A percentile compares a stretch with the other conserved stretches of the same genome.
Evolutionary conservation across 2,113 vertebrate species (phyloP).

Genomic region (Catharus bicknelli): DNA sequence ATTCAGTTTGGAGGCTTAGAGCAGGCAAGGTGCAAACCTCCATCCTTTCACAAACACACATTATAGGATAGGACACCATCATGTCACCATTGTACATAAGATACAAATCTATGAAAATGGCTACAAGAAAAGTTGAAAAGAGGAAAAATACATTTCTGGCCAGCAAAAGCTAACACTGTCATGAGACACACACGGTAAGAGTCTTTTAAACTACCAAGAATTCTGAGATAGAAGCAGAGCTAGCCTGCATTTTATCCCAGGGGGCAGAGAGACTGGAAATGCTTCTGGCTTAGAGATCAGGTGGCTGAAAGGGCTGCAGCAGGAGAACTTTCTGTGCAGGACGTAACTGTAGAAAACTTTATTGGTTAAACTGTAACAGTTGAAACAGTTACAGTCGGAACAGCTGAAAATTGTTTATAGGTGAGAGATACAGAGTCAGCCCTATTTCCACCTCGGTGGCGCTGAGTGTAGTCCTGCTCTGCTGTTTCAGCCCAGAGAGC

Average conservation of each 20-base stretch:
- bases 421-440: neutral
- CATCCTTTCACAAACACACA: neutral
- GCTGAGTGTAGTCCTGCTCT: accelerated
- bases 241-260: neutral
- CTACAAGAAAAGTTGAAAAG: neutral
- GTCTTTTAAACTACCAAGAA: neutral
- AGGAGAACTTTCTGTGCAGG: neutral
- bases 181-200: accelerated
- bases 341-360: neutral
- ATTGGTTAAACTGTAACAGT: neutral
- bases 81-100: accelerated
- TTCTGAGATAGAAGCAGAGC: neutral
- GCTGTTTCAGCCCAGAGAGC: neutral
- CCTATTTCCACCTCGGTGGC: neutral
- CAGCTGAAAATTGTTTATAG: neutral
- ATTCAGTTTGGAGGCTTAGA: neutral
- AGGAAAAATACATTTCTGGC: neutral
- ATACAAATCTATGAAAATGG: neutral
- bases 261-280: neutral
- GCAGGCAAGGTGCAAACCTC: neutral
- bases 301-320: neutral
- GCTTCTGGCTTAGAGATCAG: neutral
- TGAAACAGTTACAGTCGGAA: neutral
- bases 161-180: neutral
- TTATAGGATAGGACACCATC: neutral